Evolutionary conservation across 2,888 invertebrate genomes (phyloP), one percentile per base, ranked within the genome.

Genomic region (Drosophila testacea): DNA sequence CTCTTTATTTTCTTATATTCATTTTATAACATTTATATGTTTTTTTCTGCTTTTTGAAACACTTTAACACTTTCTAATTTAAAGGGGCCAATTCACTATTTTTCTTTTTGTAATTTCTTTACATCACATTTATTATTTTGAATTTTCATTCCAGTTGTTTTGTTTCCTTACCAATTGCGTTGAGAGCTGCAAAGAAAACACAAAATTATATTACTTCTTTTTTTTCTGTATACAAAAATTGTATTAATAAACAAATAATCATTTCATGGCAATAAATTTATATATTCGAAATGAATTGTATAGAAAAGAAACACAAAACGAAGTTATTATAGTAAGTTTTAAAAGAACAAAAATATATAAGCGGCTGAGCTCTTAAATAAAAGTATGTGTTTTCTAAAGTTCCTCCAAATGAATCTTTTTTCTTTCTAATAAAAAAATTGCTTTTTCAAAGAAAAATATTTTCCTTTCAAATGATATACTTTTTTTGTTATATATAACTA

Each of bases 151-250:
- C 55, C 75, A 70, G 42, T 71, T 52, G 68, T 59, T 69, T 62
- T 69, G 16, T 74, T 74, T 75, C 88, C 83, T 83, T 83, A 83
- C 83, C 83, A 86, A 74, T 86, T 79, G 77, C 52, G 69, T 61
- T 69, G 65, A 70, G 73, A 75, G 67, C 83, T 83, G 73, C 9
- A 62, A 83, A 55, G 32, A 52, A 50, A 51, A 11, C 2, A 10
- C 44, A 51, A 51, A 32, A 36, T 38, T 30, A 9, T 9, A 27
- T 52, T 32, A 52, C 27, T 48, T 64, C 30, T 34, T 50, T 10
- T 46, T 22, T 7, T n/a, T 22, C 0, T 27, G 0, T 27, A 32
- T 4, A 60, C 10, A 11, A 11, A 7, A 51, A n/a, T 46, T 16
- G 6, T 11, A 5, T 38, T 51, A 9, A 13, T 1, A 42, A 9